Conservation (phyloP, 2,113 vertebrate genomes). For the Rhipidura dahli region DNA sequence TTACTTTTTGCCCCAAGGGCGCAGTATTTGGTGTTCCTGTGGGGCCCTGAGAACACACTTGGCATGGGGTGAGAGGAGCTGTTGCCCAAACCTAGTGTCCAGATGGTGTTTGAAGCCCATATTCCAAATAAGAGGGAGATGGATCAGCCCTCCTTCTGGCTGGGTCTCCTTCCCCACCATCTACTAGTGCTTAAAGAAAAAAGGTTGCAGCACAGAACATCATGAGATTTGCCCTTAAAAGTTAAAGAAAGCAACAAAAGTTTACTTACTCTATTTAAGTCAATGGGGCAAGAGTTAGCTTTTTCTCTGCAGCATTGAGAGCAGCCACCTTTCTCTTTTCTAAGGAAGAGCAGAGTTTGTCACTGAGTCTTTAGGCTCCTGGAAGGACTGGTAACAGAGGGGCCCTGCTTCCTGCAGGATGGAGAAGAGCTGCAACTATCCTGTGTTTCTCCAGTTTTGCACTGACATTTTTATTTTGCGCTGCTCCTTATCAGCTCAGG, state of each 20-base stretch:
- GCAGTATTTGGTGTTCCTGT: not conserved
- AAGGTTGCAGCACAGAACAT: not conserved
- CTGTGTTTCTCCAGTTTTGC: not conserved
- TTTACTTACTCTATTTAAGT: not conserved
- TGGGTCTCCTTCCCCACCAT: not conserved
- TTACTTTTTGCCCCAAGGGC: not conserved
- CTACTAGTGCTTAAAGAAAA: not conserved
- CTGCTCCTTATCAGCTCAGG: conserved; percentile 44
- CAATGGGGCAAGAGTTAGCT: not conserved
- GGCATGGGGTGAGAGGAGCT: not conserved
- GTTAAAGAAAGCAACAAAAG: not conserved
- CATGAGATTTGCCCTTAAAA: not conserved
- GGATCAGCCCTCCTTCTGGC: not conserved
- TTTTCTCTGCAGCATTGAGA: not conserved
- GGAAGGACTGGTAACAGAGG: not conserved
- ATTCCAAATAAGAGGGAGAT: not conserved
- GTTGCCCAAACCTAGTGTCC: not conserved
- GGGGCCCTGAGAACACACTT: not conserved
- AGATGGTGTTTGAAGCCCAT: not conserved
- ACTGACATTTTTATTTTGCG: conserved; percentile 24
- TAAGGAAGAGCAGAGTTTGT: not conserved
- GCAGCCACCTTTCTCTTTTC: not conserved
- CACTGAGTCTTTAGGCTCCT: not conserved
- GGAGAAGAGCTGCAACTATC: not conserved
- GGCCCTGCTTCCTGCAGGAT: not conserved